phyloP scores from a whole-genome alignment of 1,140 invertebrate genomes.

The Chelonus insularis region DNA sequence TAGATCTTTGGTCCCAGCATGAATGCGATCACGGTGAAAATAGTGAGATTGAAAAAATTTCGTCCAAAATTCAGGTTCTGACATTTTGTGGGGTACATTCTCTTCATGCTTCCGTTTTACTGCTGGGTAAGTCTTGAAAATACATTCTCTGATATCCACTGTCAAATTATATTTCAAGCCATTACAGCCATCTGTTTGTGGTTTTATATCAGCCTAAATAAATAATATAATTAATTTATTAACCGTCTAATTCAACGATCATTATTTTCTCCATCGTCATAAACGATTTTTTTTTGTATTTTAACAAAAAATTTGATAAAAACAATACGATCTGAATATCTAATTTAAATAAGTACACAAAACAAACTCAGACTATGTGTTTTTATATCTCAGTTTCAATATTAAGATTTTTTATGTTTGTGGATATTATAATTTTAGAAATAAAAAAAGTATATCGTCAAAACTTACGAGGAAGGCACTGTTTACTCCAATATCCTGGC shows the following conservation, averaged over 20 bases:
- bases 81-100: conserved; percentile 93
- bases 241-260: too few relatives aligned
- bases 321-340: too few relatives aligned
- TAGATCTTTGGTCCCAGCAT: conserved; percentile 85
- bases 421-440: too few relatives aligned
- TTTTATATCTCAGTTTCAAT: too few relatives aligned
- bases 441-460: too few relatives aligned
- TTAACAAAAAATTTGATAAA: too few relatives aligned
- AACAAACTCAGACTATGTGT: too few relatives aligned
- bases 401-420: not conserved
- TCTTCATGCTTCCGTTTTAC: conserved; percentile 97
- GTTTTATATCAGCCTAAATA: conserved; percentile 88
- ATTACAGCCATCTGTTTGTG: conserved; percentile 96
- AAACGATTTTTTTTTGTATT: too few relatives aligned
- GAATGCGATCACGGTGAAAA: conserved; percentile 95
- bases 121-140: conserved; percentile 99
- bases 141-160: conserved; percentile 94
- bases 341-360: too few relatives aligned
- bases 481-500: conserved; percentile 80
- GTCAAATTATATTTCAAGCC: conserved; percentile 97
- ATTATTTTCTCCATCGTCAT: too few relatives aligned
- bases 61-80: conserved; percentile 98
- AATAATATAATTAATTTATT: conserved; percentile 15
- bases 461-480: conserved; percentile 53
- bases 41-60: conserved; percentile 99